Percentiles rank a stretch among this genome's conserved stretches.
These are phyloP conservation scores for Natator depressus DNA, from an alignment of 2,113 vertebrate genomes.

Conservation along the genomic window DNA sequence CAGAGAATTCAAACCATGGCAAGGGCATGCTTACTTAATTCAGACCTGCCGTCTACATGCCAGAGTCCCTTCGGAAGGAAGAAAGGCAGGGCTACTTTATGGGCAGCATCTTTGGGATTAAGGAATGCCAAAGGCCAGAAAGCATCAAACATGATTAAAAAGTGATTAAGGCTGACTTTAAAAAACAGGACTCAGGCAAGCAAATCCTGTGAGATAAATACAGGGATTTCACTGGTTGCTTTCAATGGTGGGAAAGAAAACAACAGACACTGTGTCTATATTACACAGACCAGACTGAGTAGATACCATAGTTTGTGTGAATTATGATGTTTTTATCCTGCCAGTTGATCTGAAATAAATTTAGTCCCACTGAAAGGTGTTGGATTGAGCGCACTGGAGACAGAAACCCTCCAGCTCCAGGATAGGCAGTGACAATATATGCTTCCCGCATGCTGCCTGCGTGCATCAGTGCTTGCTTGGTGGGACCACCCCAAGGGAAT, in stretches of 20 bases:
- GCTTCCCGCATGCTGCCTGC: background rate
- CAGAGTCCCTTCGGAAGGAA: background rate
- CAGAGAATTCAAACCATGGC: fast-evolving
- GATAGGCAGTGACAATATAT: background rate
- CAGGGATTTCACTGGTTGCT: background rate
- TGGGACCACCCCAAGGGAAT: background rate
- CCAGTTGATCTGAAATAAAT: background rate
- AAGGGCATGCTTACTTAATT: background rate
- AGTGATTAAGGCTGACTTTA: background rate
- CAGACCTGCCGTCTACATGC: background rate
- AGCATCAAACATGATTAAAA: background rate
- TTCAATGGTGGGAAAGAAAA: background rate
- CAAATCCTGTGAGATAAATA: fast-evolving
- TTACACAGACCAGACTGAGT: background rate
- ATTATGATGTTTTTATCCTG: background rate
- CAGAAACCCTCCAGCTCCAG: background rate
- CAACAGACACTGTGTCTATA: fast-evolving
- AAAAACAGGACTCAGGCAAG: background rate
- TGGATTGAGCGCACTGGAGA: background rate
- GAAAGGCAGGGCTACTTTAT: background rate
- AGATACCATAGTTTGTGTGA: background rate
- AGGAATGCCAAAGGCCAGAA: background rate
- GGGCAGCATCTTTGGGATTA: background rate
- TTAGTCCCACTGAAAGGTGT: background rate
- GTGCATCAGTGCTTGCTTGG: background rate